Evolutionary conservation across 37 sponge, comb jelly and placozoan species (phyloP).

Genomic region (Amphimedon queenslandica): DNA sequence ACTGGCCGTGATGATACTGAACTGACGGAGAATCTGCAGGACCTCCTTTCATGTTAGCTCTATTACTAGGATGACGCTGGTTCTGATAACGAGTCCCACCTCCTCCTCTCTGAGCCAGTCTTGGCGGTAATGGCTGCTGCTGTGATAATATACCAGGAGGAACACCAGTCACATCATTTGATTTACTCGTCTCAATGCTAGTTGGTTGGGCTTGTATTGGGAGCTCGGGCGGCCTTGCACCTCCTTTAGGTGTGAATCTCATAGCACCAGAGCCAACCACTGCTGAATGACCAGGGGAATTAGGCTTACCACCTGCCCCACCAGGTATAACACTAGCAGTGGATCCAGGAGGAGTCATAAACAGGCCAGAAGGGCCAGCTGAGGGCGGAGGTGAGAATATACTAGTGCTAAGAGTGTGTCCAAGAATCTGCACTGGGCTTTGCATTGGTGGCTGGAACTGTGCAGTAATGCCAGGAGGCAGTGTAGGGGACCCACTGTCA

Average conservation of each 20-base stretch:
- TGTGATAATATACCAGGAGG: neutral
- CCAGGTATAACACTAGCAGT: neutral
- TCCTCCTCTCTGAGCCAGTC: neutral
- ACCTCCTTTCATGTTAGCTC: constrained; percentile 3
- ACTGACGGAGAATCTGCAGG: constrained; percentile 1
- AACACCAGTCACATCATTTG: neutral
- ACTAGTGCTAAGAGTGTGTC: constrained; percentile 59
- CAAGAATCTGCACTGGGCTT: constrained; percentile 59
- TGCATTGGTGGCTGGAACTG: constrained; percentile 4
- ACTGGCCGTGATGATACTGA: constrained; percentile 22
- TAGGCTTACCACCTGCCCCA: constrained; percentile 9
- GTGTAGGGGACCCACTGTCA: neutral
- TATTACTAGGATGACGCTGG: constrained; percentile 74
- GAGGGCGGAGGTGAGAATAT: constrained; percentile 64
- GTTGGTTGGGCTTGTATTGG: neutral
- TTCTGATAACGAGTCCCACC: constrained; percentile 59
- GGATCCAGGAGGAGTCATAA: constrained; percentile 32
- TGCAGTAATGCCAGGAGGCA: neutral
- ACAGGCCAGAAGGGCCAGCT: constrained; percentile 12
- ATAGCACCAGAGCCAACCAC: constrained; percentile 26
- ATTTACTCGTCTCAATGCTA: neutral
- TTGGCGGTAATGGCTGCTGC: constrained; percentile 4
- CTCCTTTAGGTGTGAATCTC: constrained; percentile 27
- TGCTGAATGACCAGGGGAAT: constrained; percentile 22
- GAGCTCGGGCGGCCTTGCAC: neutral